Base-by-base conservation (phyloP, 2,888 invertebrate genomes). In the Heteromurus nitidus region DNA sequence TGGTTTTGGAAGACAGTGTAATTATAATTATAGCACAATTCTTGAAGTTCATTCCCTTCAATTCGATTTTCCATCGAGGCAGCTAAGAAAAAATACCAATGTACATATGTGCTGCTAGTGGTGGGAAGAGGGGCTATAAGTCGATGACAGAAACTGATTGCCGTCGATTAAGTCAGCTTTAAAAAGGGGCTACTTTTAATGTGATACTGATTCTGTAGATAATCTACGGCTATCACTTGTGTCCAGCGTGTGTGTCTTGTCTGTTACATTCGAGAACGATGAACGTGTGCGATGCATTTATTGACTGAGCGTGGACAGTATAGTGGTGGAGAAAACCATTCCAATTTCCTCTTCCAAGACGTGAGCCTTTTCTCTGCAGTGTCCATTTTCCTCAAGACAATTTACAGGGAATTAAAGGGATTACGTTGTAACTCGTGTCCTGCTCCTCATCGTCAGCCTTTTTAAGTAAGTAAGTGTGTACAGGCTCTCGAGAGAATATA, bases 361-460 rank as follows among this genome's bases (percentile, higher is more conserved):
- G n/a, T n/a, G 13, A 36, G 36, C 36, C 13, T 36, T 36, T 36
- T 36, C 36, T 36, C 36, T 36, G 5, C 7, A 5, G 36, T 5
- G 22, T 3, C 28, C 28, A 24, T 2, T 60, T 60, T 60, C 60
- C 28, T 30, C 60, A 60, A 28, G 31, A 24, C 60, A 28, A 30
- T 60, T 60, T 31, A 28, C 30, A 18, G n/a, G 60, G 60, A 60
- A 60, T 60, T 60, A 60, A 30, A 30, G 30, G 60, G 60, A 60
- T 60, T 60, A 60, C 2, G 9, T 55, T 16, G n/a, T 11, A 36
- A 18, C n/a, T n/a, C 47, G 3, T 50, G 50, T 50, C 50, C 50
- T 20, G n/a, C n/a, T n/a, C n/a, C n/a, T n/a, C n/a, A n/a, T n/a
- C n/a, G n/a, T n/a, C n/a, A n/a, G n/a, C n/a, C n/a, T n/a, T n/a